Conservation (phyloP, 2,113 vertebrate species). For the Ancistrus triradiatus region DNA sequence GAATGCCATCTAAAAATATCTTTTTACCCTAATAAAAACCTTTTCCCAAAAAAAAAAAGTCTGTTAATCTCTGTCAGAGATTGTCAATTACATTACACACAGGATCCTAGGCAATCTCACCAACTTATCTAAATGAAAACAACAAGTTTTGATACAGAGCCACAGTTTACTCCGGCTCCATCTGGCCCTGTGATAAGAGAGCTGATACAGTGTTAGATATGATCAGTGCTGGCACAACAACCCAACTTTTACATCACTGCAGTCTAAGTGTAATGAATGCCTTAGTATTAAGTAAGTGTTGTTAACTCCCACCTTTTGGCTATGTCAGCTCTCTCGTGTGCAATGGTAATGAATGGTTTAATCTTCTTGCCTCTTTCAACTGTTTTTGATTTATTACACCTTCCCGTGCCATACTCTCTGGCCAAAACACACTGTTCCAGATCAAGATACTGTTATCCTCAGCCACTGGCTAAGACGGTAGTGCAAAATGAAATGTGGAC, state of each 20-base stretch:
- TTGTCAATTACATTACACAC: too few relatives aligned
- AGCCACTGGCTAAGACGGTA: slow-evolving; percentile 18
- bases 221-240: not conserved
- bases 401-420: slow-evolving; percentile 15
- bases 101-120: too few relatives aligned
- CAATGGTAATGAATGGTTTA: slow-evolving; percentile 22
- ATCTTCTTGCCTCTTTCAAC: slow-evolving; percentile 14
- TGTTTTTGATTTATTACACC: slow-evolving; percentile 35
- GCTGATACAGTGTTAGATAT: not conserved
- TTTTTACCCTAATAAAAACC: too few relatives aligned
- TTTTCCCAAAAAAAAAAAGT: too few relatives aligned
- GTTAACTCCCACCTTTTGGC: slow-evolving; percentile 3
- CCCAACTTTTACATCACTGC: not conserved
- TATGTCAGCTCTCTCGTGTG: slow-evolving; percentile 8
- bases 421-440: slow-evolving; percentile 34
- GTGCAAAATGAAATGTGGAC: slow-evolving; percentile 21
- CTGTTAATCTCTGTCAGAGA: too few relatives aligned
- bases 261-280: not conserved
- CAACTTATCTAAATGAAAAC: too few relatives aligned
- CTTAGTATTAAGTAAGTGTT: slow-evolving; percentile 13
- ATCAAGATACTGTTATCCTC: slow-evolving; percentile 18
- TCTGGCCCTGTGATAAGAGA: too few relatives aligned
- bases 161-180: too few relatives aligned
- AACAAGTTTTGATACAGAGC: too few relatives aligned
- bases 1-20: too few relatives aligned